These are phyloP conservation scores for Eubasilissa regina DNA, from an alignment of 1,140 invertebrate genomes.

Conservation along the genomic window DNA sequence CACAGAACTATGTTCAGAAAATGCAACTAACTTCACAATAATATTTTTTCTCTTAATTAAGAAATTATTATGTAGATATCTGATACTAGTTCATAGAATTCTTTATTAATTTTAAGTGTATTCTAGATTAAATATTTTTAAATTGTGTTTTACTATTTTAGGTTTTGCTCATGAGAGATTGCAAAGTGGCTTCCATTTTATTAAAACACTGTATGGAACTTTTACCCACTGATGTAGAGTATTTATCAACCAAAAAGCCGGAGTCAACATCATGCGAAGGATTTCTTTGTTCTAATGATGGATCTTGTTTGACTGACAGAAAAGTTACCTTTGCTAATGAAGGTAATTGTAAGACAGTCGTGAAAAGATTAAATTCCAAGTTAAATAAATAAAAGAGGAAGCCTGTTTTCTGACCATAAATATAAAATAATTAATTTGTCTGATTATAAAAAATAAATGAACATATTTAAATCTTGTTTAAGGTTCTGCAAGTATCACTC, in stretches of 20 bases:
- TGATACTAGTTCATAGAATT: no score
- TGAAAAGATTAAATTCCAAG: no score
- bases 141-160: constrained; percentile 58
- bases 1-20: no score
- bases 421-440: no score
- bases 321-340: constrained; percentile 55
- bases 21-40: no score
- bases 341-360: constrained; percentile 25
- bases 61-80: no score
- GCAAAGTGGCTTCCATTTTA: constrained; percentile 69
- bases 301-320: constrained; percentile 62
- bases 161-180: constrained; percentile 79
- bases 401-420: background rate
- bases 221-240: constrained; percentile 63
- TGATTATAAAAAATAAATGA: background rate
- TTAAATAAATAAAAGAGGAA: no score
- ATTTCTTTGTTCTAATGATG: constrained; percentile 75
- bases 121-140: constrained; percentile 12
- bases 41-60: no score
- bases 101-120: no score
- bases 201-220: constrained; percentile 65
- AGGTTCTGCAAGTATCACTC: constrained; percentile 46
- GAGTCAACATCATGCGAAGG: constrained; percentile 67
- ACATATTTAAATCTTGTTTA: background rate
- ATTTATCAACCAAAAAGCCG: constrained; percentile 43